A percentile compares a stretch with the other conserved stretches of the same genome.
These are phyloP conservation scores for Macrocentrus cingulum DNA, from an alignment of 1,140 invertebrate species.

Conservation along the genomic window DNA sequence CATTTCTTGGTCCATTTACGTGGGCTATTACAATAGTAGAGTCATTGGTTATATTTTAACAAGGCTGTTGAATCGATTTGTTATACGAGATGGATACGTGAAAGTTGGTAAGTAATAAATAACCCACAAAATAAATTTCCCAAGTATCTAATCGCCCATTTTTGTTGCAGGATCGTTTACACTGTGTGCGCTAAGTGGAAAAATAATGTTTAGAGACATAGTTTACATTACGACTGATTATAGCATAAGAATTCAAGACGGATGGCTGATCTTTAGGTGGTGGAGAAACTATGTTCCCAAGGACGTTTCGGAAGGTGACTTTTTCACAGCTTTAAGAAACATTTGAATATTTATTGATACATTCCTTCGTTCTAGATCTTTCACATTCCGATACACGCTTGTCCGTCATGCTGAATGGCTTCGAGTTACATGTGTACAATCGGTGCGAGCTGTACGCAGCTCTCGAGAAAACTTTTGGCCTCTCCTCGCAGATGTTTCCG, in stretches of 20 bases:
- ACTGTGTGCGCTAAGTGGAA: constrained; percentile 91
- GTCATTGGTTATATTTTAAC: constrained; percentile 88
- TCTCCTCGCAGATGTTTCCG: constrained; percentile 77
- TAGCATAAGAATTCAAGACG: constrained; percentile 91
- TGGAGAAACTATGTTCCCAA: constrained; percentile 94
- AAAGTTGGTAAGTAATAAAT: constrained; percentile 78
- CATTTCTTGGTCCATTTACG: constrained; percentile 89
- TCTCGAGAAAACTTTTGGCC: constrained; percentile 86
- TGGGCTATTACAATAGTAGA: constrained; percentile 93
- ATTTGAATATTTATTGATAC: constrained; percentile 31
- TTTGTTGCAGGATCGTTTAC: constrained; percentile 83
- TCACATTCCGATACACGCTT: constrained; percentile 94
- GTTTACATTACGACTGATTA: constrained; percentile 95
- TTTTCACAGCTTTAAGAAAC: no score
- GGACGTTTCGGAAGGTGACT: constrained; percentile 84
- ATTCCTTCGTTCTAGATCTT: constrained; percentile 71
- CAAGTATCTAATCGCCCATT: no score
- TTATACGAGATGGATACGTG: constrained; percentile 82
- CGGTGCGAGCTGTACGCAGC: constrained; percentile 84
- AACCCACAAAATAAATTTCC: no score
- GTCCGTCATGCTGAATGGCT: constrained; percentile 92
- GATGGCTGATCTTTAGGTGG: constrained; percentile 96
- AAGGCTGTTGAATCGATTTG: constrained; percentile 84
- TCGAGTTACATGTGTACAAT: constrained; percentile 96
- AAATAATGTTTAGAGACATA: constrained; percentile 98